Conservation (phyloP, 30 jellyfish, hydroid and myxozoan species). For the Cassiopea xamachana region DNA sequence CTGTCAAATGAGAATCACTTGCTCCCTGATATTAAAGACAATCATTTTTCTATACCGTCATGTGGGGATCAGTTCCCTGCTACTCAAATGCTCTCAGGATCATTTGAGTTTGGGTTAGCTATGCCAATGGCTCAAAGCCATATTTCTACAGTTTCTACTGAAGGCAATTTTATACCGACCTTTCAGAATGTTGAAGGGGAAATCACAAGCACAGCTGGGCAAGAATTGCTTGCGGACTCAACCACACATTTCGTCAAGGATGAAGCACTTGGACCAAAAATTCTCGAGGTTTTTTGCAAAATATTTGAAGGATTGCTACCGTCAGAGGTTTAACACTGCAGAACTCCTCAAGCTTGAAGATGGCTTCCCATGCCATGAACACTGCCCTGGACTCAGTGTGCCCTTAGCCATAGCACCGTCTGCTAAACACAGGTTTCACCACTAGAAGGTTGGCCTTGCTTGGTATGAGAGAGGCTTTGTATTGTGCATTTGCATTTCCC, state of each 20-base stretch:
- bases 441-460: too few relatives aligned
- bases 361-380: neutral
- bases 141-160: neutral
- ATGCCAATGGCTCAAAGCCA: neutral
- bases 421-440: too few relatives aligned
- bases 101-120: neutral
- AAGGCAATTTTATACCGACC: neutral
- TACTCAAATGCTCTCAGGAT: neutral
- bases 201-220: neutral
- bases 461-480: too few relatives aligned
- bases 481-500: too few relatives aligned
- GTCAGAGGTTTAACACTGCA: neutral
- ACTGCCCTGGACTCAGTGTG: constrained; percentile 26
- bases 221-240: neutral
- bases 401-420: neutral
- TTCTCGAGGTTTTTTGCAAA: neutral
- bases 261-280: constrained; percentile 1
- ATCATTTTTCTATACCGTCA: constrained; percentile 20
- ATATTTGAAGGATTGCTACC: neutral
- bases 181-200: neutral
- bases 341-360: neutral
- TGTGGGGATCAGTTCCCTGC: constrained; percentile 31
- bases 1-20: constrained; percentile 24
- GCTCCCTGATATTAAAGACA: neutral
- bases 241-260: neutral